A percentile compares a stretch with the other conserved stretches of the same genome.
These are phyloP conservation scores for Hippopotamyrus pictus DNA, from an alignment of 2,797 vertebrate species.

Conservation along the genomic window DNA sequence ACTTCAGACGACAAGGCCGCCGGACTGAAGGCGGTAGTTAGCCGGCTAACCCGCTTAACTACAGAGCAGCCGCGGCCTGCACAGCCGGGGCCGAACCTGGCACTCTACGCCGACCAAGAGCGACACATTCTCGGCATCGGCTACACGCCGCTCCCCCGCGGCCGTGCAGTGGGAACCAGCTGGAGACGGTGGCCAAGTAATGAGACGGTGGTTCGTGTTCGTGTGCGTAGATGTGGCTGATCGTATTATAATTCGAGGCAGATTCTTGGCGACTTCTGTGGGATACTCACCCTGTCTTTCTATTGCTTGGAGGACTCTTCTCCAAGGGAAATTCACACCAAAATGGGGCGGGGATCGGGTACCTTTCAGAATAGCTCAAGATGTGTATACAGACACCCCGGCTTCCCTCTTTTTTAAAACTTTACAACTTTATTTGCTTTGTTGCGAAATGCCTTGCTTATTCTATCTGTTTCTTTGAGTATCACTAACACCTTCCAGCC, in stretches of 20 bases:
- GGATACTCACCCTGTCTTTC: slow-evolving; percentile 71
- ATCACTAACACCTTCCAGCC: slow-evolving; percentile 70
- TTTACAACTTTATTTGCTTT: slow-evolving; percentile 51
- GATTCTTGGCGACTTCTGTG: slow-evolving; percentile 29
- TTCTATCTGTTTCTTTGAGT: slow-evolving; percentile 58
- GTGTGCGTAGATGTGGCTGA: not conserved
- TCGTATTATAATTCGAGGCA: slow-evolving; percentile 9
- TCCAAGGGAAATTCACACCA: slow-evolving; percentile 62
- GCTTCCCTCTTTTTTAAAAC: slow-evolving; percentile 40
- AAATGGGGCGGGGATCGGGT: slow-evolving; percentile 63
- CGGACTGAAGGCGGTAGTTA: not conserved
- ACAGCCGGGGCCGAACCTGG: slow-evolving; percentile 41
- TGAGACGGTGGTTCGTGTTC: not conserved
- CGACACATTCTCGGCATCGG: slow-evolving; percentile 39
- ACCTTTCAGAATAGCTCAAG: slow-evolving; percentile 57
- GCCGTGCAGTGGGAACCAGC: slow-evolving; percentile 19
- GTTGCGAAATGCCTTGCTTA: slow-evolving; percentile 55
- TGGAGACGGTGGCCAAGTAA: not conserved
- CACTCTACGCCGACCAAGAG: slow-evolving; percentile 35
- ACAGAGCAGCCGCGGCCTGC: slow-evolving; percentile 53
- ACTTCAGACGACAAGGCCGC: not conserved
- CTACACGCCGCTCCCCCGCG: slow-evolving; percentile 20
- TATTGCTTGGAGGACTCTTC: slow-evolving; percentile 68
- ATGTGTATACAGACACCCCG: slow-evolving; percentile 46
- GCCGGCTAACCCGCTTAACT: slow-evolving; percentile 18